Percentiles rank a stretch among this genome's conserved stretches.
Conservation (phyloP, 2,888 invertebrate species). For the Athalia cordata region DNA sequence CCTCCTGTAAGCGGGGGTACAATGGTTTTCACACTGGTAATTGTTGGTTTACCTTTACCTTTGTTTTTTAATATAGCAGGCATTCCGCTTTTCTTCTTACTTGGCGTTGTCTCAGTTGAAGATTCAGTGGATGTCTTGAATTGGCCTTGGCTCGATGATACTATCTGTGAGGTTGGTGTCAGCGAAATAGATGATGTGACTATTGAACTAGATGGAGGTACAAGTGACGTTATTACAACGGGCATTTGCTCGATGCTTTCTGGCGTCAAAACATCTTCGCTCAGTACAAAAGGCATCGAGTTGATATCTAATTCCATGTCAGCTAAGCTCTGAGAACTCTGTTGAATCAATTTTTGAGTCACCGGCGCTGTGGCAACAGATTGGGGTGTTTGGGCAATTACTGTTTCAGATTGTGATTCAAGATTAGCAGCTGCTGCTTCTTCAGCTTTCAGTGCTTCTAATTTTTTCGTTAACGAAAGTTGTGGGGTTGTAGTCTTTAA, state of each 20-base stretch:
- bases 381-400: constrained; percentile 51
- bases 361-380: constrained; percentile 51
- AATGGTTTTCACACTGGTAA: constrained; percentile 68
- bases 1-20: constrained; percentile 66
- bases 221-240: constrained; percentile 74
- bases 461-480: constrained; percentile 59
- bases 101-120: constrained; percentile 51
- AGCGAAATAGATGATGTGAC: constrained; percentile 53
- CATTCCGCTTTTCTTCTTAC: constrained; percentile 67
- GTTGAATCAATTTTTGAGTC: constrained; percentile 64
- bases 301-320: constrained; percentile 80
- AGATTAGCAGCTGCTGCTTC: constrained; percentile 55
- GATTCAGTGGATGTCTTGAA: constrained; percentile 48
- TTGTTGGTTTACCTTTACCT: constrained; percentile 67
- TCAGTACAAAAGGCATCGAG: constrained; percentile 85
- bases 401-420: constrained; percentile 54
- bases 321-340: constrained; percentile 64
- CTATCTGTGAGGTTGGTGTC: constrained; percentile 59
- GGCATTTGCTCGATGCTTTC: constrained; percentile 83
- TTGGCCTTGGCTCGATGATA: constrained; percentile 55
- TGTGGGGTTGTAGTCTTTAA: constrained; percentile 53
- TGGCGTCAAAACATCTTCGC: constrained; percentile 81
- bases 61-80: constrained; percentile 69
- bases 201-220: constrained; percentile 56
- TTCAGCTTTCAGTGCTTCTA: constrained; percentile 63